A percentile compares a stretch with the other conserved stretches of the same genome.
phyloP scores from a whole-genome alignment of 2,888 invertebrate species.

The Iphiclides podalirius region DNA sequence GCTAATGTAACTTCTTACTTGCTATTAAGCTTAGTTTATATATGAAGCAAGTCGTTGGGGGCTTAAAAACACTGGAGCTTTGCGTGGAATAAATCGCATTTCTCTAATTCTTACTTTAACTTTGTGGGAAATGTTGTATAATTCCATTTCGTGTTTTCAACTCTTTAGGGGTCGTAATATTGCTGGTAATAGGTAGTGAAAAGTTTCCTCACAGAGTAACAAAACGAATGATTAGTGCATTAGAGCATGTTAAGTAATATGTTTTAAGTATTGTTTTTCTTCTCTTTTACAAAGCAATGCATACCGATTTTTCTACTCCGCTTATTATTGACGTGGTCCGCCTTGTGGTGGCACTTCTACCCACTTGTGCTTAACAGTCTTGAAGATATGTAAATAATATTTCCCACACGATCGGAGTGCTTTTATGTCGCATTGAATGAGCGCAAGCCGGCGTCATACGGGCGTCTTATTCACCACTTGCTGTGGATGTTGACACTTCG shows the following conservation, averaged over 20 bases:
- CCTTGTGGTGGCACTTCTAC: too few species aligned
- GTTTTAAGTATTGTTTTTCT: too few species aligned
- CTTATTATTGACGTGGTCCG: too few species aligned
- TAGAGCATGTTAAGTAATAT: too few species aligned
- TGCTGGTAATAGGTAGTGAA: slow-evolving; percentile 72
- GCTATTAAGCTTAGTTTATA: too few species aligned
- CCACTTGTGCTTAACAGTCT: slow-evolving; percentile 5
- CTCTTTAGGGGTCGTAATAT: slow-evolving; percentile 70
- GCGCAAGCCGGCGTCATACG: slow-evolving; percentile 65
- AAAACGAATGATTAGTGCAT: too few species aligned
- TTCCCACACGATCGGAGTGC: slow-evolving; percentile 60
- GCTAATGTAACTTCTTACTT: too few species aligned
- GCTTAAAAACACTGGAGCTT: slow-evolving; percentile 46
- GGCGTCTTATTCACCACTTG: slow-evolving; percentile 66
- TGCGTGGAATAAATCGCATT: slow-evolving; percentile 60
- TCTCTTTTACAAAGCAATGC: too few species aligned
- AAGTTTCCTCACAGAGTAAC: slow-evolving; percentile 61
- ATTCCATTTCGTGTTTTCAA: slow-evolving; percentile 75
- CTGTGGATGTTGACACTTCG: slow-evolving; percentile 76
- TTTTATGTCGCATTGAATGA: slow-evolving; percentile 58
- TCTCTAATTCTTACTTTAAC: slow-evolving; percentile 70
- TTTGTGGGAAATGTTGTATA: slow-evolving; percentile 69
- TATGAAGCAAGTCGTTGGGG: not conserved
- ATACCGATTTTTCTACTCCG: too few species aligned
- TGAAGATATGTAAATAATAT: slow-evolving; percentile 21